These are phyloP conservation scores for Acomys russatus DNA, from an alignment of 2,797 vertebrate species.

Conservation along the genomic window DNA sequence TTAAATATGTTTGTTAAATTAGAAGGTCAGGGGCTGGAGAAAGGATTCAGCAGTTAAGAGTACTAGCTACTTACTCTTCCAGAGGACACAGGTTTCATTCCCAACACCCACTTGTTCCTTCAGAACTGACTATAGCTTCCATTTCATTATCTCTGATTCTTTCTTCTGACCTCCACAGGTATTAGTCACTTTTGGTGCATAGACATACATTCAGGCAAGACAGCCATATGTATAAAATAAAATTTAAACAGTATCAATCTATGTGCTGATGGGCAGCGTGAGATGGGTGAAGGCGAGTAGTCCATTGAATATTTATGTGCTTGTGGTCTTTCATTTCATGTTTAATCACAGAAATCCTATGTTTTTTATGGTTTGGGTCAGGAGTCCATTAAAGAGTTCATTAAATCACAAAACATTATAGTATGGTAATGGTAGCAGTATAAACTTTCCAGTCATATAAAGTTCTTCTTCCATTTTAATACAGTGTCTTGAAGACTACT, in stretches of 20 bases:
- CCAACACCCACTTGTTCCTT: background rate
- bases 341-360: background rate
- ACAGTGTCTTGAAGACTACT: background rate
- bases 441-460: background rate
- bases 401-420: background rate
- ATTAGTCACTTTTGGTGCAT: background rate
- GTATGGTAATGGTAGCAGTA: background rate
- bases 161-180: background rate
- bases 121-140: background rate
- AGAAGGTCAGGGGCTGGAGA: background rate
- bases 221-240: background rate
- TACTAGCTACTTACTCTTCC: background rate
- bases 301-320: background rate
- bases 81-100: background rate
- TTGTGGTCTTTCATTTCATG: background rate
- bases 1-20: slow-evolving; percentile 30
- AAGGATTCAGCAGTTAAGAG: background rate
- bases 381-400: background rate
- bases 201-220: background rate
- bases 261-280: background rate
- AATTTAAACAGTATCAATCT: background rate
- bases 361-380: background rate
- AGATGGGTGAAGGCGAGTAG: background rate
- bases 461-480: background rate
- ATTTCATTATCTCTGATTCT: background rate